Evolutionary conservation across 2,888 invertebrate genomes (phyloP).

Genomic region (Thymelicus acteon): DNA sequence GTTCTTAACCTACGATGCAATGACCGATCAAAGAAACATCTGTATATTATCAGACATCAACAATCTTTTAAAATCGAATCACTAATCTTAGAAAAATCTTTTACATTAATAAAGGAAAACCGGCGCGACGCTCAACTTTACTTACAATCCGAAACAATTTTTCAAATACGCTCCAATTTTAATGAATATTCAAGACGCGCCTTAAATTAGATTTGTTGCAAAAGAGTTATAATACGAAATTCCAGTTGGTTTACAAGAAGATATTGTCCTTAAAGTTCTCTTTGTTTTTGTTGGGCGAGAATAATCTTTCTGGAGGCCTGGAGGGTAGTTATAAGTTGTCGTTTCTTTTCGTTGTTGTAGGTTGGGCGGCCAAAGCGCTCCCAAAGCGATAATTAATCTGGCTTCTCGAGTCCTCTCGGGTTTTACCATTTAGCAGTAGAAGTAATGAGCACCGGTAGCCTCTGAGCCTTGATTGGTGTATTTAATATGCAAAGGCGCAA

Average conservation of each 20-base stretch:
- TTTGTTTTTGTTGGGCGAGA: slow-evolving; percentile 26
- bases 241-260: slow-evolving; percentile 29
- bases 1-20: no score
- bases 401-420: slow-evolving; percentile 49
- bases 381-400: slow-evolving; percentile 64
- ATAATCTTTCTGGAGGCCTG: slow-evolving; percentile 7
- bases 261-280: slow-evolving; percentile 34
- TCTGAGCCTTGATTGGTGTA: slow-evolving; percentile 61
- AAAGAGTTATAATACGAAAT: slow-evolving; percentile 35
- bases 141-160: slow-evolving; percentile 36
- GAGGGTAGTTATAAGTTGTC: slow-evolving; percentile 42
- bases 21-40: no score
- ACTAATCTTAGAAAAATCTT: not conserved
- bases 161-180: slow-evolving; percentile 35
- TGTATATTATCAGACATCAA: no score
- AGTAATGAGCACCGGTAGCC: slow-evolving; percentile 58
- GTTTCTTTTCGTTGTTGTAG: slow-evolving; percentile 46
- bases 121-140: slow-evolving; percentile 1
- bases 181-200: slow-evolving; percentile 35
- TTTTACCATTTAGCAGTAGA: slow-evolving; percentile 55
- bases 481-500: slow-evolving; percentile 65
- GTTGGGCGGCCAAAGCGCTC: slow-evolving; percentile 44
- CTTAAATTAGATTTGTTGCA: slow-evolving; percentile 38
- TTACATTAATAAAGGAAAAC: slow-evolving; percentile 1
- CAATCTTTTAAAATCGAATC: not conserved